These are phyloP conservation scores for Clytia hemisphaerica DNA, from an alignment of 30 jellyfish, hydroid and myxozoan species.

Conservation along the genomic window DNA sequence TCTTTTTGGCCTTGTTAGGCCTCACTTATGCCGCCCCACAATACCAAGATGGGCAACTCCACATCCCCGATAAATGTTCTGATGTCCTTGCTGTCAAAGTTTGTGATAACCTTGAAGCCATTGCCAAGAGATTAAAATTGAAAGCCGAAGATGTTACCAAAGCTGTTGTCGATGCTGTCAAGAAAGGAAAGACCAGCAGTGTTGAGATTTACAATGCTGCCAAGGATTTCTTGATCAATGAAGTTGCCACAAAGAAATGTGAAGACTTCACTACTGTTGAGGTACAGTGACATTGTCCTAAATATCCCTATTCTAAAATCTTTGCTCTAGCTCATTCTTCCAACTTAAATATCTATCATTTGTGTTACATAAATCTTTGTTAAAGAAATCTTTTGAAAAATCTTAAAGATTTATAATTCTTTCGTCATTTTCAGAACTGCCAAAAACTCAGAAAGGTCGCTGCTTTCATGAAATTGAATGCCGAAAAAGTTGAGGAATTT, in stretches of 20 bases:
- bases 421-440: constrained; percentile 42
- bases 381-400: background rate
- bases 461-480: constrained; percentile 50
- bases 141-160: constrained; percentile 51
- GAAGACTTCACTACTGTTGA: constrained; percentile 58
- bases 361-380: background rate
- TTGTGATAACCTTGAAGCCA: constrained; percentile 50
- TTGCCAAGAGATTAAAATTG: constrained; percentile 49
- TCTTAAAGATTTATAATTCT: background rate
- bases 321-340: background rate
- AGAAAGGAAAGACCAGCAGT: constrained; percentile 42
- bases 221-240: constrained; percentile 34
- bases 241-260: constrained; percentile 51
- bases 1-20: background rate
- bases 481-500: constrained; percentile 50
- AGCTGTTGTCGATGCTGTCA: constrained; percentile 67
- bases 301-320: background rate
- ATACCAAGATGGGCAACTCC: background rate
- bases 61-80: constrained; percentile 46
- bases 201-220: constrained; percentile 44
- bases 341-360: background rate
- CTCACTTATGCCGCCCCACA: background rate
- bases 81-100: background rate
- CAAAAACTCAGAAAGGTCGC: constrained; percentile 45
- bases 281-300: constrained; percentile 8